phyloP scores from a whole-genome alignment of 2,113 vertebrate genomes.

The Eurystomus gularis region DNA sequence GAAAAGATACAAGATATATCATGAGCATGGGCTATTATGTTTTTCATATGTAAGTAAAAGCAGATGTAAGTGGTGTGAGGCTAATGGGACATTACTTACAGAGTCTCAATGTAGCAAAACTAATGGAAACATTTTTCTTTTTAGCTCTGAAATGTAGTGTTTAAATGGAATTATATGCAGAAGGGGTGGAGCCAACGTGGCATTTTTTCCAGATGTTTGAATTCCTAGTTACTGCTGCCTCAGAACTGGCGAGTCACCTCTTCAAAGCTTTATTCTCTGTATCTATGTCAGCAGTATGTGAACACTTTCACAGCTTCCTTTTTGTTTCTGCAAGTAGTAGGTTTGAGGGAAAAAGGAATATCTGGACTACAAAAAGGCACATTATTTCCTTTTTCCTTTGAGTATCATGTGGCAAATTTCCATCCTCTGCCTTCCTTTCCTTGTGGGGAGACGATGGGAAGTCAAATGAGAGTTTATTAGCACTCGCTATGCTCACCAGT shows the following conservation, averaged over 20 bases:
- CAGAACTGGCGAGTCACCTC: not conserved
- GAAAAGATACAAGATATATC: not conserved
- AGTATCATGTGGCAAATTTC: not conserved
- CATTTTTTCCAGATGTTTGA: slow-evolving; percentile 15
- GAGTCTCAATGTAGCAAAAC: slow-evolving; percentile 33
- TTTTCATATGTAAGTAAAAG: slow-evolving; percentile 55
- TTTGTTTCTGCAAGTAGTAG: not conserved
- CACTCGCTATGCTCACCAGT: not conserved
- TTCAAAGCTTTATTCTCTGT: not conserved
- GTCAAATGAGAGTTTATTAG: slow-evolving; percentile 6
- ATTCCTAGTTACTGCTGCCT: not conserved
- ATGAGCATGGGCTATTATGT: not conserved
- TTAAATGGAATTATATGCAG: slow-evolving; percentile 10
- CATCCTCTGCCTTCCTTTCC: not conserved
- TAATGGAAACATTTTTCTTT: slow-evolving; percentile 49
- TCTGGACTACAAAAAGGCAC: not conserved
- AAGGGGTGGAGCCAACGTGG: not conserved
- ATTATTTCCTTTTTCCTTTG: not conserved
- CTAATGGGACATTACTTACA: slow-evolving; percentile 42
- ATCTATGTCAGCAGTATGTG: not conserved
- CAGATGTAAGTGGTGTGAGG: slow-evolving; percentile 28
- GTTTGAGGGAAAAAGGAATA: not conserved
- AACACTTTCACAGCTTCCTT: not conserved
- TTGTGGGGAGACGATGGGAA: not conserved
- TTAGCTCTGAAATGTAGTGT: slow-evolving; percentile 10